phyloP scores from a whole-genome alignment of 2,888 invertebrate genomes.

The Drosophila percnosoma region DNA sequence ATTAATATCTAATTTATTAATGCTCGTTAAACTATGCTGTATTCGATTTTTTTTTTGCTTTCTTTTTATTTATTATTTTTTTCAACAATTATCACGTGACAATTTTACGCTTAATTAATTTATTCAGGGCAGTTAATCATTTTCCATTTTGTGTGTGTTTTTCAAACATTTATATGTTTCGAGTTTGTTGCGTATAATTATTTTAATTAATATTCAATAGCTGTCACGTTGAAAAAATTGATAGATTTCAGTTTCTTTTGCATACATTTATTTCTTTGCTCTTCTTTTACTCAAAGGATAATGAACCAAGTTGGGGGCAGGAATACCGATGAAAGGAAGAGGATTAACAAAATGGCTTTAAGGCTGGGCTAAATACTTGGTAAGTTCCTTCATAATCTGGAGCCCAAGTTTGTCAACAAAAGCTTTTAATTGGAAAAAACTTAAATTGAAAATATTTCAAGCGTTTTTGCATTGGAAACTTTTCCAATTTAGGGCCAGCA shows the following conservation, averaged over 20 bases:
- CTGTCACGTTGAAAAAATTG: constrained; percentile 58
- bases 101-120: constrained; percentile 74
- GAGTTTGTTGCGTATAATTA: constrained; percentile 56
- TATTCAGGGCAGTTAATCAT: constrained; percentile 70
- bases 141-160: constrained; percentile 45
- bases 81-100: constrained; percentile 80
- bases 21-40: constrained; percentile 51
- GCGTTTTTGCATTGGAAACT: constrained; percentile 2
- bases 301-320: not conserved
- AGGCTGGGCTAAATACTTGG: not conserved
- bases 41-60: constrained; percentile 5
- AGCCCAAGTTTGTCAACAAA: not conserved
- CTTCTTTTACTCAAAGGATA: constrained; percentile 1
- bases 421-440: constrained; percentile 10
- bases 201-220: constrained; percentile 66
- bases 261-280: constrained; percentile 46
- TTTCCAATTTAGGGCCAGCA: constrained; percentile 6
- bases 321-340: not conserved
- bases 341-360: not conserved
- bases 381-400: not conserved
- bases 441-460: constrained; percentile 8
- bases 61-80: constrained; percentile 40
- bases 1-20: constrained; percentile 70
- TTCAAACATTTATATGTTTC: constrained; percentile 74
- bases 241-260: constrained; percentile 59